These are phyloP conservation scores for Denticeps clupeoides DNA, from an alignment of 2,797 vertebrate species.

Conservation along the genomic window DNA sequence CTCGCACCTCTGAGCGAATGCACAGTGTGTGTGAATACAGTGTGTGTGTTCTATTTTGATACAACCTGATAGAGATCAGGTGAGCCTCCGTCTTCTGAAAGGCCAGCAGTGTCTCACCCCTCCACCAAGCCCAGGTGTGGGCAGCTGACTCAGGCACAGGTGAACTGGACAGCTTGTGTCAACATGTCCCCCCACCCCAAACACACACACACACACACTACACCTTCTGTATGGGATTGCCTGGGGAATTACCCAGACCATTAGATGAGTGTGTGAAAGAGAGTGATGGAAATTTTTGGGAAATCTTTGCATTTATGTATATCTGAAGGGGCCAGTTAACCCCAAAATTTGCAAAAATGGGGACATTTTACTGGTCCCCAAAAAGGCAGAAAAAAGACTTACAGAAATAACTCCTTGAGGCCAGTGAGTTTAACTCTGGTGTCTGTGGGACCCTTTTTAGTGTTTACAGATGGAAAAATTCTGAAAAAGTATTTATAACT, in stretches of 20 bases:
- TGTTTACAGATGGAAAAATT: no score
- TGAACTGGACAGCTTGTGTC: constrained; percentile 37
- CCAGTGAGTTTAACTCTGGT: no score
- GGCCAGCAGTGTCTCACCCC: not conserved
- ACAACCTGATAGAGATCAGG: not conserved
- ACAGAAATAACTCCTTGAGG: no score
- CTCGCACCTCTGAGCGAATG: constrained; percentile 1
- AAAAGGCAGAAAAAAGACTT: no score
- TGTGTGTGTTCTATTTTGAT: not conserved
- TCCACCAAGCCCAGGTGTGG: constrained; percentile 1
- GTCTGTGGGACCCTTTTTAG: no score
- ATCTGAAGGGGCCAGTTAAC: no score
- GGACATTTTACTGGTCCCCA: no score
- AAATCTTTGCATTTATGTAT: no score
- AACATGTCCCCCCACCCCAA: constrained; percentile 30
- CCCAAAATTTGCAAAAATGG: no score
- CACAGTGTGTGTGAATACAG: not conserved
- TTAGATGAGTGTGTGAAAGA: not conserved
- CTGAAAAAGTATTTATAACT: no score
- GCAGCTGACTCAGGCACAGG: constrained; percentile 37
- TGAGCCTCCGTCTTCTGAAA: not conserved
- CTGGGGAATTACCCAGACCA: constrained; percentile 37
- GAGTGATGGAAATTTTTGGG: no score
- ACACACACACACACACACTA: constrained; percentile 20
- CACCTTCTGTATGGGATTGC: constrained; percentile 32